Base-by-base conservation (phyloP, 2,888 invertebrate species). In the Xanthorhoe spadicearia region DNA sequence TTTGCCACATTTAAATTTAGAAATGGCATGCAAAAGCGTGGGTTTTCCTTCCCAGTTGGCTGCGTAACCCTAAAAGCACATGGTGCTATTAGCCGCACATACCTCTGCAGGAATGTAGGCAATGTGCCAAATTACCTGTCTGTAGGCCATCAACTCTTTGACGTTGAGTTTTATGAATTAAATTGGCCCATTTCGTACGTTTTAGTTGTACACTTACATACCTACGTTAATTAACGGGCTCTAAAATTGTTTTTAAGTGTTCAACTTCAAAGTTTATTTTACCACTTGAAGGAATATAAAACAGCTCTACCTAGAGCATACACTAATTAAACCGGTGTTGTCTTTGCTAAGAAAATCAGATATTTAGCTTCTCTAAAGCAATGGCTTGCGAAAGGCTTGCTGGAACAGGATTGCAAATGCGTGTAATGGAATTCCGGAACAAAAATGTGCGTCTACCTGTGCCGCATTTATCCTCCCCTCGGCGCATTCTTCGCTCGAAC, bases 391-490 rank as follows among this genome's bases (percentile, higher is more conserved):
- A 63, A 57, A 46, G 58, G 58, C 72, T 72, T 74, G 75, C 68
- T 81, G 77, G 80, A 85, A 86, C 89, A 78, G 84, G 90, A 90
- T 92, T 89, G 92, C 90, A 89, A 92, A 92, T 92, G 87, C 81
- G 84, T 85, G 86, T 85, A 83, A 87, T 88, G 87, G 87, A 89
- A 92, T 92, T 89, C 89, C 86, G 87, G 87, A 87, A 89, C 87
- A 90, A 91, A 90, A 90, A 89, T 88, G 81, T 81, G 82, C 86
- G 81, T 85, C 86, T 89, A 90, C 88, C 90, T 89, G 88, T 81
- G 60, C 55, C 48, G 67, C 61, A 54, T 50, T 55, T 46, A 60
- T 61, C 59, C 62, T 58, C 52, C 68, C 74, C 76, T 76, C 76
- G 23, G 51, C 79, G 79, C 85, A 82, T 85, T 80, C 86, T 83